phyloP scores from a whole-genome alignment of 2,797 vertebrate species.

The Enteromius viviparus region DNA sequence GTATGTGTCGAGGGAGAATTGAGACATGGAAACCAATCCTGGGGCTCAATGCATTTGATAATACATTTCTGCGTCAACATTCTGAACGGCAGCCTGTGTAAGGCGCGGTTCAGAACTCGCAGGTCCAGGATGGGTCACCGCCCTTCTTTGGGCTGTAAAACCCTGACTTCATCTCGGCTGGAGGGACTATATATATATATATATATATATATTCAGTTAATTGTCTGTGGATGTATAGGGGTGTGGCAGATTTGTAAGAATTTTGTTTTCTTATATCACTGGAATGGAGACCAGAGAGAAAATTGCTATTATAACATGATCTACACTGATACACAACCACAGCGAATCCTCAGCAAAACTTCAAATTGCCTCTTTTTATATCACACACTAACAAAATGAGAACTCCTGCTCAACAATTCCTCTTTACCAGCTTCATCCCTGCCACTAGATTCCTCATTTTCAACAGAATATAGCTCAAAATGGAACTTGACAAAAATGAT shows the following conservation, averaged over 20 bases:
- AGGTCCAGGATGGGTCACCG: too few relatives aligned
- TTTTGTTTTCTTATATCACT: neutral
- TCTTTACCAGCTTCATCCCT: neutral
- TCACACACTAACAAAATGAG: neutral
- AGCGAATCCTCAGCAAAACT: neutral
- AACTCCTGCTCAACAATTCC: neutral
- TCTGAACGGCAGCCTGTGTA: too few relatives aligned
- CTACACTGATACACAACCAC: neutral
- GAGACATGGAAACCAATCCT: too few relatives aligned
- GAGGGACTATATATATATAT: too few relatives aligned
- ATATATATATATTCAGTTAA: neutral
- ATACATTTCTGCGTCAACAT: too few relatives aligned
- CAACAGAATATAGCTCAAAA: neutral
- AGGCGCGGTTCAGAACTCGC: too few relatives aligned
- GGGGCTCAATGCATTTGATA: too few relatives aligned
- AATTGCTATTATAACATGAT: neutral
- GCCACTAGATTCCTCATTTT: neutral
- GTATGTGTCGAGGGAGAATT: too few relatives aligned
- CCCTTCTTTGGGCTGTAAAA: too few relatives aligned
- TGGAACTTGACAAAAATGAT: neutral
- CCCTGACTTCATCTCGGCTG: too few relatives aligned
- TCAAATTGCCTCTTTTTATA: neutral
- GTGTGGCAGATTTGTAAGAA: neutral
- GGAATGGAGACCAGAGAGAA: neutral
- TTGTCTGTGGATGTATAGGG: neutral